Evolutionary conservation across 2,113 vertebrate species (phyloP).

Genomic region (Panthera tigris): DNA sequence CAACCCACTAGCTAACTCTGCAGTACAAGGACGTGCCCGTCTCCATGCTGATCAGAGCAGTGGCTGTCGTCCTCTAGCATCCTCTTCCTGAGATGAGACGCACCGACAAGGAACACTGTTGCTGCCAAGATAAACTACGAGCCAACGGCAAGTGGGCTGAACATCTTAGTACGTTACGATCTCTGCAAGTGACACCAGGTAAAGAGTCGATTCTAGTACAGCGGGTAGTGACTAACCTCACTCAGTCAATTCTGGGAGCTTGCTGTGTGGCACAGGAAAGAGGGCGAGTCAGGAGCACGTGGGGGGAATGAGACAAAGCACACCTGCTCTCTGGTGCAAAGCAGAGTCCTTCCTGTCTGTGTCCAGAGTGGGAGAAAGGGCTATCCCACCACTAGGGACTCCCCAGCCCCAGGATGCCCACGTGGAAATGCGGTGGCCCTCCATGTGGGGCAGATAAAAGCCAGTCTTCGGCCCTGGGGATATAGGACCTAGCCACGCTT

Average conservation of each 20-base stretch:
- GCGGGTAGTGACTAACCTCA: neutral
- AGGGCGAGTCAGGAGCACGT: fast-evolving
- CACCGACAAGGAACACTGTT: fast-evolving
- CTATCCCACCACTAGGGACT: neutral
- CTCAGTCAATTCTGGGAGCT: neutral
- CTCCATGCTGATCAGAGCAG: neutral
- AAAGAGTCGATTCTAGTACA: neutral
- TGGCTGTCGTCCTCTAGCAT: fast-evolving
- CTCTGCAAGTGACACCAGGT: neutral
- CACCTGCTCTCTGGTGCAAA: neutral
- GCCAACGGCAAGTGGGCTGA: fast-evolving
- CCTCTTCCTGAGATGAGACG: neutral
- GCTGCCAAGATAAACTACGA: neutral
- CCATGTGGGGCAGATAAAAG: neutral
- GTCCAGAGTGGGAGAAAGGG: neutral
- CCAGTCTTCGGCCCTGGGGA: neutral
- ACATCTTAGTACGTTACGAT: neutral
- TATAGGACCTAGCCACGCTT: neutral
- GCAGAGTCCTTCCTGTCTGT: neutral
- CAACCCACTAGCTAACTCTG: neutral
- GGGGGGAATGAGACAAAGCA: fast-evolving
- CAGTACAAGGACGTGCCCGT: neutral
- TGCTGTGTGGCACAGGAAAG: fast-evolving
- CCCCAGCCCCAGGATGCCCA: fast-evolving
- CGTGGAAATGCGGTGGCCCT: neutral